Conservation (phyloP, 1,140 invertebrate species). For the Musca vetustissima region DNA sequence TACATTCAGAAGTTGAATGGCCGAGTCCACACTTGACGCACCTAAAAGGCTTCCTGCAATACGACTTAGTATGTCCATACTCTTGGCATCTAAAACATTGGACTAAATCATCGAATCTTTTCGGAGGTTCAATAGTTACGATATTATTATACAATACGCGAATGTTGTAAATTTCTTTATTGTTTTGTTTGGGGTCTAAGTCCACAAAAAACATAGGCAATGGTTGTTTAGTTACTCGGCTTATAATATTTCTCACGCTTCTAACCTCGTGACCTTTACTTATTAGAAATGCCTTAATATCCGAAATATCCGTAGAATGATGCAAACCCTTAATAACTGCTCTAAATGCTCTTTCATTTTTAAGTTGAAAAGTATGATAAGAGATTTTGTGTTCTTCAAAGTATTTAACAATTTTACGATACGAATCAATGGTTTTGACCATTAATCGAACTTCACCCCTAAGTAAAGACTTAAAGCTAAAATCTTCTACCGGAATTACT, state of each 20-base stretch:
- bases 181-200: neutral
- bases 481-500: no score
- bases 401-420: no score
- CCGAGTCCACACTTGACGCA: conserved; percentile 13
- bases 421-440: no score
- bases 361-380: no score
- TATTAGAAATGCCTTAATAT: no score
- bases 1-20: neutral
- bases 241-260: neutral
- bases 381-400: no score
- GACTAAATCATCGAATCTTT: neutral
- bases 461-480: no score
- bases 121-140: conserved; percentile 12
- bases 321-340: no score
- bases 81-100: conserved; percentile 15
- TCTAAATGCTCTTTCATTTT: no score
- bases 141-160: neutral
- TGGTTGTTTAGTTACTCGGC: neutral
- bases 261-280: no score
- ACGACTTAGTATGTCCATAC: conserved; percentile 3
- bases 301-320: no score
- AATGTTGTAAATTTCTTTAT: neutral
- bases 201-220: neutral
- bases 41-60: neutral
- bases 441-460: no score